A percentile compares a stretch with the other conserved stretches of the same genome.
These are phyloP conservation scores for Triplophysa rosa DNA, from an alignment of 2,113 vertebrate genomes.

Conservation along the genomic window DNA sequence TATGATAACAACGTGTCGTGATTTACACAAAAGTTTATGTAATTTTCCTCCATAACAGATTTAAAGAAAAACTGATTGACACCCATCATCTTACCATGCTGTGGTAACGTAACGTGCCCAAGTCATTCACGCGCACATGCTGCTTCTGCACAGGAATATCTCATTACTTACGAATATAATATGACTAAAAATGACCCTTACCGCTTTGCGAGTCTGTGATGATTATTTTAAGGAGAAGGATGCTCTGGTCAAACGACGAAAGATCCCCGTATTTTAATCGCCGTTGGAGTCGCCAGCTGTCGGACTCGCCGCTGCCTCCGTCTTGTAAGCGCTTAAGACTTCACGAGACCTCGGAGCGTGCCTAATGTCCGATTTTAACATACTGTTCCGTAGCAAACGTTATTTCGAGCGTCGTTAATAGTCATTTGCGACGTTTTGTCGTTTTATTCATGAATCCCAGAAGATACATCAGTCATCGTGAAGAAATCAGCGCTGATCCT, in stretches of 20 bases:
- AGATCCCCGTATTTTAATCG: slow-evolving; percentile 58
- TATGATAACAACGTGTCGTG: background rate
- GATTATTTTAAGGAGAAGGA: slow-evolving; percentile 68
- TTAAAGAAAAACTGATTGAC: background rate
- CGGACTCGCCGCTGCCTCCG: slow-evolving; percentile 2
- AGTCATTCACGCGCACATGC: background rate
- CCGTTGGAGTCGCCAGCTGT: slow-evolving; percentile 50
- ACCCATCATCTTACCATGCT: background rate
- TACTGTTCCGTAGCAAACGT: background rate
- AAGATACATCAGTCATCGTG: background rate
- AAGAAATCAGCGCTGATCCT: background rate
- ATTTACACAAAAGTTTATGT: background rate
- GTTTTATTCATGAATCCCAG: background rate
- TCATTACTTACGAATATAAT: background rate
- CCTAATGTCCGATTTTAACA: background rate
- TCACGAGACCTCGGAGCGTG: slow-evolving; percentile 1
- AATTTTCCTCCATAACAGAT: background rate
- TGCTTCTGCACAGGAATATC: background rate
- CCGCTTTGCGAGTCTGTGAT: slow-evolving; percentile 81
- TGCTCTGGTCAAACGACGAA: slow-evolving; percentile 53
- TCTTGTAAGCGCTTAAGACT: slow-evolving; percentile 9
- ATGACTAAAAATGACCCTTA: slow-evolving; percentile 58
- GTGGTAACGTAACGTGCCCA: background rate
- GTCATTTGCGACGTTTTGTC: background rate
- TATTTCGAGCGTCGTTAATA: background rate